Evolutionary conservation across 2,113 vertebrate genomes (phyloP), one percentile per base, ranked within the genome.

Genomic region (Pygoscelis adeliae): DNA sequence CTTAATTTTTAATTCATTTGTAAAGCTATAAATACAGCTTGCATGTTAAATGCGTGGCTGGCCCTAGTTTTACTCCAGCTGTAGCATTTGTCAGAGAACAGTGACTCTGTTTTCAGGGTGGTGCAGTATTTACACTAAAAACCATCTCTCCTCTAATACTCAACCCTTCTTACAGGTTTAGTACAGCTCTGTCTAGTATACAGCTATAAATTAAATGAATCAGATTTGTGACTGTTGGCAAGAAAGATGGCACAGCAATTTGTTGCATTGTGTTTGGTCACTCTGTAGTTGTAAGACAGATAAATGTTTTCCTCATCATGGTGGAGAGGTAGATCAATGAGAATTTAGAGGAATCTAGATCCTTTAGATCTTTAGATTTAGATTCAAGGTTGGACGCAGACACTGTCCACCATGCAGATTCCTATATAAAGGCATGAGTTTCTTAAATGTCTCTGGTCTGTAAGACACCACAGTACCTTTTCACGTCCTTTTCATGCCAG

Each of bases 1-100:
- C 50, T 90, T 55, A 89, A 50, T 89, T 78, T 92, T 83, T 70
- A 91, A 71, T 89, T 89, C 10, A n/a, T 58, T 90, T 90, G 95
- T 71, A 83, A 83, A 91, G 17, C 15, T 84, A 25, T 71, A 90
- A 85, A 79, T 76, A 72, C 38, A 89, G 47, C 25, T 90, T 89
- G 29, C 18, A 52, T 32, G 34, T 52, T 90, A 87, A 88, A 66
- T 42, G 3, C 20, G 2, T 56, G 34, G 17, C 73, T 93, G 77
- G 63, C 36, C 89, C 34, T 52, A 44, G 47, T 92, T 66, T 86
- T 87, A 71, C 36, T 89, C 76, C 36, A 92, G 76, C 42, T 89
- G 63, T 70, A 67, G 20, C 32, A 47, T 78, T 92, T 74, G 11
- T 76, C 72, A 91, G 67, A 63, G 53, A 84, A 18, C 27, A 93